Conservation (phyloP, 1,140 invertebrate genomes). For the Listronotus oregonensis region DNA sequence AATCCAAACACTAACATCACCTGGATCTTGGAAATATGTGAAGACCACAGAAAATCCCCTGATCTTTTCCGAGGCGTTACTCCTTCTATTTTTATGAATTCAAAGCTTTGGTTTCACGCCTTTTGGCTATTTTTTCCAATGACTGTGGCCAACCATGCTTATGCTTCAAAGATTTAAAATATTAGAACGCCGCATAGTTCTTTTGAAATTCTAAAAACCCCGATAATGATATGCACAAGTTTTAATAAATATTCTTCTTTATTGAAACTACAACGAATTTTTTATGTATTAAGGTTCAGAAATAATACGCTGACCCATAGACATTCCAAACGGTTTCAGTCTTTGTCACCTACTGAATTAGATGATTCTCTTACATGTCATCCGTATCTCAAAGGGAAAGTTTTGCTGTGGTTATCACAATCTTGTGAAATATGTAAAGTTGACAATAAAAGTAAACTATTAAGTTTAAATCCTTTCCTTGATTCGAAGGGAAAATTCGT, state of each 20-base stretch:
- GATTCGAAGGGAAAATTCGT: slow-evolving; percentile 50
- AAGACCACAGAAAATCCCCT: slow-evolving; percentile 41
- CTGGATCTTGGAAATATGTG: slow-evolving; percentile 47
- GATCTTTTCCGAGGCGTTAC: slow-evolving; percentile 44
- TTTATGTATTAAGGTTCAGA: not conserved
- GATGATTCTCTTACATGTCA: too few relatives aligned
- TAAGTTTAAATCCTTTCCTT: slow-evolving; percentile 50
- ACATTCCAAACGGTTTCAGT: too few relatives aligned
- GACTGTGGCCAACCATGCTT: not conserved
- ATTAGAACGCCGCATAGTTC: not conserved
- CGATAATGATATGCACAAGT: not conserved
- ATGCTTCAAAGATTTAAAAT: too few relatives aligned
- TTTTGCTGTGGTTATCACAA: too few relatives aligned
- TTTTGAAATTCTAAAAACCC: not conserved
- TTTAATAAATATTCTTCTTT: not conserved
- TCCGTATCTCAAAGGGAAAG: too few relatives aligned
- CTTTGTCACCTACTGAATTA: too few relatives aligned
- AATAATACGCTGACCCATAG: too few relatives aligned
- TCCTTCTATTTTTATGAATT: slow-evolving; percentile 33
- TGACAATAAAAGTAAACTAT: not conserved
- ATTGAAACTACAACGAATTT: not conserved
- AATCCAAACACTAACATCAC: slow-evolving; percentile 47
- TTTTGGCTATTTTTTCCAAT: slow-evolving; percentile 7
- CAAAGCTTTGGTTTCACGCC: slow-evolving; percentile 51
- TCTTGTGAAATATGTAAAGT: not conserved